A percentile compares a stretch with the other conserved stretches of the same genome.
Evolutionary conservation across 2,888 invertebrate genomes (phyloP).

Genomic region (Sylvicola fuscatus): DNA sequence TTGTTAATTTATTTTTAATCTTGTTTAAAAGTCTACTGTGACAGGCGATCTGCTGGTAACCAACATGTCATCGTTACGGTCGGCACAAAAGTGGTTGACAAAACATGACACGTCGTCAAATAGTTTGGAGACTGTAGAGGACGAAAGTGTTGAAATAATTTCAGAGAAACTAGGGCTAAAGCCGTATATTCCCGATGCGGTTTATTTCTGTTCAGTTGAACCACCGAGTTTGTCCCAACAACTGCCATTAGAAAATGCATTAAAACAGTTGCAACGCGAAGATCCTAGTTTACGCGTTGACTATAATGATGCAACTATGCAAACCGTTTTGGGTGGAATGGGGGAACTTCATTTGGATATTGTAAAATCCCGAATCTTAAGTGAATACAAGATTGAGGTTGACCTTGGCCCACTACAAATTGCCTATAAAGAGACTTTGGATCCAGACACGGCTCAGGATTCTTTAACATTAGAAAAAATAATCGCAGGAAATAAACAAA

Average conservation of each 20-base stretch:
- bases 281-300: slow-evolving; percentile 75
- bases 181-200: slow-evolving; percentile 71
- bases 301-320: slow-evolving; percentile 60
- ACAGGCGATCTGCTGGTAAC: slow-evolving; percentile 57
- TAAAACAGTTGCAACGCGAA: slow-evolving; percentile 62
- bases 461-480: slow-evolving; percentile 19
- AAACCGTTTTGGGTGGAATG: slow-evolving; percentile 84
- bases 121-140: slow-evolving; percentile 17
- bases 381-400: slow-evolving; percentile 79
- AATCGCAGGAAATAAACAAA: slow-evolving; percentile 22
- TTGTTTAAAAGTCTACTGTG: slow-evolving; percentile 31
- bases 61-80: slow-evolving; percentile 31
- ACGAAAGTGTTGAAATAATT: slow-evolving; percentile 2
- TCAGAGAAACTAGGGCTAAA: slow-evolving; percentile 24
- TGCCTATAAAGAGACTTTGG: slow-evolving; percentile 66
- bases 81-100: slow-evolving; percentile 30
- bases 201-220: slow-evolving; percentile 93
- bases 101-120: slow-evolving; percentile 9
- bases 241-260: slow-evolving; percentile 53
- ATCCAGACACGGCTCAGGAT: slow-evolving; percentile 10
- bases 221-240: slow-evolving; percentile 64
- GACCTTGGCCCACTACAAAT: slow-evolving; percentile 83
- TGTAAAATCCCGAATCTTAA: slow-evolving; percentile 66
- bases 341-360: slow-evolving; percentile 94
- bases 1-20: background rate